Evolutionary conservation across 2,888 invertebrate genomes (phyloP), one percentile per base, ranked within the genome.

Genomic region (Lordiphosa andalusiaca): DNA sequence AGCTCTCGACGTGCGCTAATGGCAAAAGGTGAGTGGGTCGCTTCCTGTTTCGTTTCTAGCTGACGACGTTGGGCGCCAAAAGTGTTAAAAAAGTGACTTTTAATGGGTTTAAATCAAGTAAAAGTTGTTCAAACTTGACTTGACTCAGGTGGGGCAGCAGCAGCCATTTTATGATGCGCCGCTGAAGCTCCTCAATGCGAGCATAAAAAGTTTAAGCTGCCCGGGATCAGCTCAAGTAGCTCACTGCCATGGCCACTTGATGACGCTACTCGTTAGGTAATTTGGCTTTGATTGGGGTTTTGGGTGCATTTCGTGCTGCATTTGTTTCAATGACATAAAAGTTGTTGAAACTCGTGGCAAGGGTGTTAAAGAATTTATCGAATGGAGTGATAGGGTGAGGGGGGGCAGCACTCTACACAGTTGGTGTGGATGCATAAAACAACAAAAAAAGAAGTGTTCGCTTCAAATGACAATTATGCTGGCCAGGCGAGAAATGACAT

Each of bases 71-170:
- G 61, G 65, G 60, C 71, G 76, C 57, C 69, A 76, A 84, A 80
- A 78, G 77, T 77, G 73, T 81, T 74, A 71, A 81, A 83, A 85
- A 87, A 86, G 86, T 85, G 87, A 86, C 86, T 87, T 86, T 86
- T 86, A 86, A 86, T 86, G 86, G 84, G 72, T 84, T 86, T 80
- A 85, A 82, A 84, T 84, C 86, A 85, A 86, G 85, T 81, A 78
- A 80, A 80, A 84, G 83, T 80, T 84, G 72, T 73, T 78, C 77
- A 78, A 84, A 78, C 77, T 78, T 81, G 82, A 84, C 84, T 78
- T 78, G 77, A 84, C 84, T 78, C 71, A 55, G 55, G 56, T 48
- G 46, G 48, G 36, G 30, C 64, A 49, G 16, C 16, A 16, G 16
- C 49, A 40, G 46, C 62, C 58, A 56, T 84, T 77, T 77, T 77